These are phyloP conservation scores for Heliconius hermathena DNA, from an alignment of 1,140 invertebrate genomes.

Conservation along the genomic window DNA sequence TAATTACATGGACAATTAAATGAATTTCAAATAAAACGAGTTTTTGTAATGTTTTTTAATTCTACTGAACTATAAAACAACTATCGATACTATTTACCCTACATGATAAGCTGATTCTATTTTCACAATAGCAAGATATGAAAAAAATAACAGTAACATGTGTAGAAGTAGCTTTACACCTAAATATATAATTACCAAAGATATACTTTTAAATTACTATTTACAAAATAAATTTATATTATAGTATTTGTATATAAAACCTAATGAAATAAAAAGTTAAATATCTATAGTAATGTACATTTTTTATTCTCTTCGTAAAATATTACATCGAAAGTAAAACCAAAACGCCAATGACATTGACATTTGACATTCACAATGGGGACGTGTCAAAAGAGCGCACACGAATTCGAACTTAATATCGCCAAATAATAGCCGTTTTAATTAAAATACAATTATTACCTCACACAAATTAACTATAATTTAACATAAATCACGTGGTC, in stretches of 20 bases:
- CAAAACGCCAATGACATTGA: slow-evolving; percentile 29
- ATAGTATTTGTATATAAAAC: too few relatives aligned
- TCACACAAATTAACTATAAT: slow-evolving; percentile 10
- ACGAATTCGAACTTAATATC: slow-evolving; percentile 18
- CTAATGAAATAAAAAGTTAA: too few relatives aligned
- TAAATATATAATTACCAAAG: neutral
- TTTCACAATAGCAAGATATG: neutral
- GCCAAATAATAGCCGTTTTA: slow-evolving; percentile 13
- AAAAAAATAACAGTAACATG: neutral
- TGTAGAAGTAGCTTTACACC: neutral
- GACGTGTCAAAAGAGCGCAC: slow-evolving; percentile 41
- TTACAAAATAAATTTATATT: too few relatives aligned
- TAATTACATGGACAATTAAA: neutral
- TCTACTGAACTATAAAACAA: neutral
- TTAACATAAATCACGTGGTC: neutral
- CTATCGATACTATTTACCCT: neutral
- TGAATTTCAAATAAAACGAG: neutral
- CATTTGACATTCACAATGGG: slow-evolving; percentile 35
- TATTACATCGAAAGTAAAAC: neutral
- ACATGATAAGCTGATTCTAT: neutral
- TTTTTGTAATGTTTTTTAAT: neutral
- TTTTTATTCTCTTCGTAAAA: too few relatives aligned
- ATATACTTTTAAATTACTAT: too few relatives aligned
- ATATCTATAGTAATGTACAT: too few relatives aligned
- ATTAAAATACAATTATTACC: neutral